Conservation (phyloP, 2,797 vertebrate genomes). For the Cuniculus paca region DNA sequence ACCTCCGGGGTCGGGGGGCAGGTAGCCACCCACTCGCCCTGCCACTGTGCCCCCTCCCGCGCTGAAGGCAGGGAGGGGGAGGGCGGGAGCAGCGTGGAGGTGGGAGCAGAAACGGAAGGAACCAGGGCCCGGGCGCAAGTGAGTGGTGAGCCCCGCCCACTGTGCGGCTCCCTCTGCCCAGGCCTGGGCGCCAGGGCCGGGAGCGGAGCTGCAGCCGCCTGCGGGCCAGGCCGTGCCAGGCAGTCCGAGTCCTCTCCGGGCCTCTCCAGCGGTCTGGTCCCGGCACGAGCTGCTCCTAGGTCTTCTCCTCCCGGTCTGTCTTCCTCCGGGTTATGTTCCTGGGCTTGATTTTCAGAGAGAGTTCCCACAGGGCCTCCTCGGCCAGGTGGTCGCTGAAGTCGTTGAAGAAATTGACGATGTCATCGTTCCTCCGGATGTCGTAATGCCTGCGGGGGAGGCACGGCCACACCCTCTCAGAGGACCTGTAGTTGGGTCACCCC, state of each 20-base stretch:
- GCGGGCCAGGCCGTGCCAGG: background rate
- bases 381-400: slow-evolving; percentile 99
- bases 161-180: background rate
- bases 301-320: slow-evolving; percentile 98
- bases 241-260: slow-evolving; percentile 81
- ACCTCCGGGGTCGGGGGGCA: background rate
- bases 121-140: background rate
- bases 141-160: background rate
- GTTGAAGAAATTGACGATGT: slow-evolving; percentile 98
- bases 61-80: background rate
- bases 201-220: background rate
- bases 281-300: slow-evolving; percentile 88
- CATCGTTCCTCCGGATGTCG: slow-evolving; percentile 97
- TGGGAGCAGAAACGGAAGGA: background rate
- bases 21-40: background rate
- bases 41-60: background rate
- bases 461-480: background rate
- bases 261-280: slow-evolving; percentile 63
- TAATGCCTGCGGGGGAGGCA: slow-evolving; percentile 92
- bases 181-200: background rate
- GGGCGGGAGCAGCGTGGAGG: background rate
- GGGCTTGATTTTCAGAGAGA: slow-evolving; percentile 99
- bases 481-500: background rate
- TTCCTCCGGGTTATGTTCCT: slow-evolving; percentile 95
- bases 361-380: slow-evolving; percentile 98